Conservation (phyloP, 2,888 invertebrate genomes). For the Andrena haemorrhoa region DNA sequence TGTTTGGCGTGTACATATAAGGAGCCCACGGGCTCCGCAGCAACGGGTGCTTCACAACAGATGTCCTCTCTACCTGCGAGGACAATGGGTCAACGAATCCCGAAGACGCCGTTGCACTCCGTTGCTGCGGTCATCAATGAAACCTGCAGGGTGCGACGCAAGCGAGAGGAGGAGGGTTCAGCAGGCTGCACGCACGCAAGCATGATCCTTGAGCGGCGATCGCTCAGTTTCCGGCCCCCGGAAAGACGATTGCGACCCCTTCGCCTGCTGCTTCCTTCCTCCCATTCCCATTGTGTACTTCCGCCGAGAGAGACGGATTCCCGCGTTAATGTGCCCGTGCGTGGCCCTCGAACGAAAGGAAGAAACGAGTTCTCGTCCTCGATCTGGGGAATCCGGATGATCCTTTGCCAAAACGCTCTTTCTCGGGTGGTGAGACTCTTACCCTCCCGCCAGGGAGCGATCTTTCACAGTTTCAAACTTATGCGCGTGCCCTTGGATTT, state of each 20-base stretch:
- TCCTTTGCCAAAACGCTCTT: slow-evolving; percentile 45
- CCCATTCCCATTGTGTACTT: slow-evolving; percentile 61
- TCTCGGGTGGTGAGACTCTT: slow-evolving; percentile 1
- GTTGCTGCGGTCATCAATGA: slow-evolving; percentile 44
- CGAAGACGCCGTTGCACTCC: slow-evolving; percentile 35
- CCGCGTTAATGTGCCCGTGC: not conserved
- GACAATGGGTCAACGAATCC: slow-evolving; percentile 29
- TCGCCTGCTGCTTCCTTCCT: slow-evolving; percentile 51
- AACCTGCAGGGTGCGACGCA: slow-evolving; percentile 13
- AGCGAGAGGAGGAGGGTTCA: slow-evolving; percentile 4
- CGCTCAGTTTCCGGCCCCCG: slow-evolving; percentile 69
- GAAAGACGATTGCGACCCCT: slow-evolving; percentile 62
- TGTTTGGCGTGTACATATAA: not conserved
- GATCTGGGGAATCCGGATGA: slow-evolving; percentile 58
- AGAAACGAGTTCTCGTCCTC: slow-evolving; percentile 48
- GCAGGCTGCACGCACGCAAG: slow-evolving; percentile 16
- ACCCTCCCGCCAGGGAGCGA: not conserved
- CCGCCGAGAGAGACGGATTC: slow-evolving; percentile 61
- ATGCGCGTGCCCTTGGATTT: slow-evolving; percentile 19
- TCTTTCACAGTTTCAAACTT: slow-evolving; percentile 35
- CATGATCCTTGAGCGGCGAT: slow-evolving; percentile 55
- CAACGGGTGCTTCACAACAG: slow-evolving; percentile 39
- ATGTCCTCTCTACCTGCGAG: slow-evolving; percentile 37
- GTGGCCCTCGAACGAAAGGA: slow-evolving; percentile 37
- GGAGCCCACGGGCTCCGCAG: no score